These are phyloP conservation scores for Drosophila ohnishii DNA, from an alignment of 1,140 invertebrate species.

Conservation along the genomic window DNA sequence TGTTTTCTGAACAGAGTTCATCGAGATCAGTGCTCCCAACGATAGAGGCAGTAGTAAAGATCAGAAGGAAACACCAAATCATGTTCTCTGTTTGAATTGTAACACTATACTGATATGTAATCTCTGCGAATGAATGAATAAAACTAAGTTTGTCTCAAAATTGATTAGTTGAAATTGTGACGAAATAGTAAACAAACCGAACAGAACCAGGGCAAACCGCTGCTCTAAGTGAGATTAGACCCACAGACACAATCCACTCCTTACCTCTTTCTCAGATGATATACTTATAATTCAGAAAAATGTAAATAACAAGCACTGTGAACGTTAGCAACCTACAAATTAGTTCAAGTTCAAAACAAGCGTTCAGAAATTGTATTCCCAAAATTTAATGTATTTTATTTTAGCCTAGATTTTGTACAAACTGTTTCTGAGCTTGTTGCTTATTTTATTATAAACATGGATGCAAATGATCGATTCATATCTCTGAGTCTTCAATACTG, in stretches of 20 bases:
- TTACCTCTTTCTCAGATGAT: too few relatives aligned
- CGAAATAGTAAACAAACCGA: not conserved
- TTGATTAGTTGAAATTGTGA: not conserved
- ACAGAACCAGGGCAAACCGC: not conserved
- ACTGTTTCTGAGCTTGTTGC: too few relatives aligned
- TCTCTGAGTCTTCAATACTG: conserved; percentile 5
- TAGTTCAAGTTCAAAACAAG: not conserved
- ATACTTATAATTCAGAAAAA: too few relatives aligned
- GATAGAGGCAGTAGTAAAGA: not conserved
- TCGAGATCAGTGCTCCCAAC: not conserved
- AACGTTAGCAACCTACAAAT: too few relatives aligned
- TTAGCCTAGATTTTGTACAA: not conserved
- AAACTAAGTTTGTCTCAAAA: not conserved
- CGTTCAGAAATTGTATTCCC: fast-evolving
- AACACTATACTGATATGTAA: not conserved
- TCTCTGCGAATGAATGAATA: not conserved
- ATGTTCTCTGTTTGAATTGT: not conserved
- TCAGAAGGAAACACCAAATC: not conserved
- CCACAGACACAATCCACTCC: not conserved
- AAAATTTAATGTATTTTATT: not conserved
- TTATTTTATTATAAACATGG: too few relatives aligned
- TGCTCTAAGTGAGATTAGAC: not conserved
- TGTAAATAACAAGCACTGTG: too few relatives aligned
- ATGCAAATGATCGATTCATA: not conserved
- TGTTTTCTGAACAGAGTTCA: not conserved